phyloP scores from a whole-genome alignment of 2,797 vertebrate genomes.

The Ceryle rudis region DNA sequence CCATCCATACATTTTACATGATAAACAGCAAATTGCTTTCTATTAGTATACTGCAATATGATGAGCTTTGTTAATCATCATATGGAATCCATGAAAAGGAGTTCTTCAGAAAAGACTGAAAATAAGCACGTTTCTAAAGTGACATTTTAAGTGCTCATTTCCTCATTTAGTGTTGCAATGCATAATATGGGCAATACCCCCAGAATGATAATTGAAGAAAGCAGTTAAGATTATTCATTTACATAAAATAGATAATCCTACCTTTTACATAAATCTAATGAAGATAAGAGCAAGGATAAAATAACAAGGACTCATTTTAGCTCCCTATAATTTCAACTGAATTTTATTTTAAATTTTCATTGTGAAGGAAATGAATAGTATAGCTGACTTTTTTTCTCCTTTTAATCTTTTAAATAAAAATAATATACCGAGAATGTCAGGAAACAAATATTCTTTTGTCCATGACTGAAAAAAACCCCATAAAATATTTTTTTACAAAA shows the following conservation, averaged over 20 bases:
- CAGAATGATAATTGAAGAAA: not conserved
- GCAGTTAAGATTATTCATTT: not conserved
- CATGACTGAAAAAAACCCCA: not conserved
- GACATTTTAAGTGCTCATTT: not conserved
- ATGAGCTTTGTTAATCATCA: not conserved
- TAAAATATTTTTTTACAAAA: not conserved
- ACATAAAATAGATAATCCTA: not conserved
- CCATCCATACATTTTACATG: not conserved
- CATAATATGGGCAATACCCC: not conserved
- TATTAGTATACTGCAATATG: not conserved
- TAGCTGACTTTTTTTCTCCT: not conserved
- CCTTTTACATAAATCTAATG: not conserved
- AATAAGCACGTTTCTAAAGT: not conserved
- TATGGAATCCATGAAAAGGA: not conserved
- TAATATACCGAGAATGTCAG: not conserved
- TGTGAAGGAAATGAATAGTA: not conserved
- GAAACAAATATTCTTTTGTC: not conserved
- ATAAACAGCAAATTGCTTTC: not conserved
- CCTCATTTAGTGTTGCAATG: not conserved
- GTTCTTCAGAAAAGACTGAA: not conserved
- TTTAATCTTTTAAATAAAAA: not conserved
- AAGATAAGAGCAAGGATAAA: not conserved
- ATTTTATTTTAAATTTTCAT: not conserved
- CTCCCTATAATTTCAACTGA: not conserved
- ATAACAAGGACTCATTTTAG: not conserved